Evolutionary conservation across 1,140 invertebrate species (phyloP), one percentile per base, ranked within the genome.

Genomic region (Pseudomyrmex cubaensis): DNA sequence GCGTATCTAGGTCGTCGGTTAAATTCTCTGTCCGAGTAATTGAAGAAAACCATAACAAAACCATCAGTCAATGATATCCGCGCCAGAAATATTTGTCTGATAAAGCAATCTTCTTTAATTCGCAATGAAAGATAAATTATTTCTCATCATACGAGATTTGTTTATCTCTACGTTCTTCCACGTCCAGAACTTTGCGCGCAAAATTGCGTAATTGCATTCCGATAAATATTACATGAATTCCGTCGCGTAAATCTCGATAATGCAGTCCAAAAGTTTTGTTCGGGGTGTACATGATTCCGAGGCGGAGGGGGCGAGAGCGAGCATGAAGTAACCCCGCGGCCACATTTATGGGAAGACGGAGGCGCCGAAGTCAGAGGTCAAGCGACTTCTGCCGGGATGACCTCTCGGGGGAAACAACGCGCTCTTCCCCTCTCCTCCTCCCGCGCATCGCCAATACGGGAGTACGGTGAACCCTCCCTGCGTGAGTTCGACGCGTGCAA

Each of bases 341-440:
- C 85, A 88, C 66, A 57, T 91, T 90, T 90, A 87, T 90, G 90
- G 87, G 80, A 89, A 90, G 84, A 89, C 87, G 80, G 73, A 87
- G 87, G 87, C 87, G 88, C 85, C 57, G 22, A 73, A 69, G 89
- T 84, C 86, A 87, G 52, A 82, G 86, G 89, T 90, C 89, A 90
- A 91, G 83, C 70, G 90, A 90, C 87, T 90, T 89, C 83, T 70
- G 86, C 84, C 82, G 73, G 57, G 80, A 86, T 86, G 87, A 90
- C 88, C 90, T 87, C 87, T 83, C 50, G 72, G 48, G 48, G 73
- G 72, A 83, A 88, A 88, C 87, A 83, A 85, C 83, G 77, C 72
- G 76, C 69, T 56, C 46, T 48, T 63, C 25, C 25, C 13, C 22
- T 44, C 44, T 46, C 78, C 52, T 35, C 35, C 66, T 57, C 50